phyloP scores from a whole-genome alignment of 2,113 vertebrate genomes.

The Lampris incognitus region DNA sequence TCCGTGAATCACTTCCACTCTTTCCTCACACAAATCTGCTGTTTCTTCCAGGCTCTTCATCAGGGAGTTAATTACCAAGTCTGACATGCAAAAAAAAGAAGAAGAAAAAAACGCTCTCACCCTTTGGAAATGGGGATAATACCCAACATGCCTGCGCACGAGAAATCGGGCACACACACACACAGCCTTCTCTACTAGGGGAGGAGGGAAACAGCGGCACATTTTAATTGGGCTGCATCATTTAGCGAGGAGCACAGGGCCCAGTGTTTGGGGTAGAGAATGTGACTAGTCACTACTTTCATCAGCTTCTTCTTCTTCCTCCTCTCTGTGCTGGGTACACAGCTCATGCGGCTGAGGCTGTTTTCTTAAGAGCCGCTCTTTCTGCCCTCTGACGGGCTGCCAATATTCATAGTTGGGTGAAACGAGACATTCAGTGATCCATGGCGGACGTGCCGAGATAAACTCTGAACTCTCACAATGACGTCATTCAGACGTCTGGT shows the following conservation, averaged over 20 bases:
- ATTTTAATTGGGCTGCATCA: conserved; percentile 43
- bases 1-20: conserved; percentile 50
- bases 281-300: conserved; percentile 59
- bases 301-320: not conserved
- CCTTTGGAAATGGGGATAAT: not conserved
- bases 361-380: conserved; percentile 55
- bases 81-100: conserved; percentile 22
- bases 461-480: conserved; percentile 77
- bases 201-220: conserved; percentile 26
- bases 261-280: conserved; percentile 39
- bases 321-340: conserved; percentile 42
- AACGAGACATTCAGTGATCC: conserved; percentile 73
- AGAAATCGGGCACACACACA: not conserved
- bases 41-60: conserved; percentile 54
- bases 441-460: conserved; percentile 80
- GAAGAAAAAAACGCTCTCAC: conserved; percentile 10
- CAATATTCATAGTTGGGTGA: conserved; percentile 70
- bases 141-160: not conserved
- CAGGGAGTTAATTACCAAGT: conserved; percentile 33
- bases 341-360: conserved; percentile 56
- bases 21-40: conserved; percentile 57
- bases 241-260: conserved; percentile 37
- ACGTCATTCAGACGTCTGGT: conserved; percentile 74
- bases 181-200: not conserved
- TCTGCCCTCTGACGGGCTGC: conserved; percentile 43